Evolutionary conservation across 53 echinoderm and acorn worm species (phyloP), one percentile per base, ranked within the genome.

Genomic region (Luidia sarsii): DNA sequence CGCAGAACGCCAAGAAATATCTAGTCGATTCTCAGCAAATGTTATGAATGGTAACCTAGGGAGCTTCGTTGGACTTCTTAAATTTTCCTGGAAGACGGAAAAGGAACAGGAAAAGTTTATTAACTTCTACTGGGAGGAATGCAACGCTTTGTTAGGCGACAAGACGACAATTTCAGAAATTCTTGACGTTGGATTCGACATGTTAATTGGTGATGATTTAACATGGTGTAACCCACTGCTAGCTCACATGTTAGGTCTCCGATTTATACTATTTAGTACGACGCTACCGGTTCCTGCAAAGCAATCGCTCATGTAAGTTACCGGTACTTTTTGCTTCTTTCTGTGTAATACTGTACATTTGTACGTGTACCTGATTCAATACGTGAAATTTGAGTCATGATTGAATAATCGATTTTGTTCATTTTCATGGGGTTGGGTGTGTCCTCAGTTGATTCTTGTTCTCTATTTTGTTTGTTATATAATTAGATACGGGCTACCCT

Each of bases 141-240:
- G 64, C 64, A 38, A 64, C 3, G 64, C 14, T 64, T 64, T 64
- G 38, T 37, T 64, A 38, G 64, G 64, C 3, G 64, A 64, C 38
- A 27, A 2, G 16, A 38, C 35, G 18, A 38, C 64, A 4, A 8
- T 37, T 1, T 21, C 6, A 5, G 37, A 4, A n/a, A 37, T 64
- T 8, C n/a, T 9, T 37, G 64, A 16, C 7, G 35, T 6, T 22
- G 36, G 35, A 13, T 64, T 64, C 22, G 38, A 64, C 64, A 35
- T 64, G 38, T 13, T 64, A 20, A 22, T 64, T 6, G 64, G 64
- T 14, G 64, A 64, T n/a, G 64, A 64, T 14, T 1, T 36, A 20
- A 18, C 64, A 7, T 18, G 18, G 36, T 64, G 64, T 37, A 35
- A 37, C 21, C 36, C 64, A 14, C 38, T 64, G 0, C 38, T 64